Conservation (phyloP, 2,888 invertebrate species). For the Leucophenga maculata region DNA sequence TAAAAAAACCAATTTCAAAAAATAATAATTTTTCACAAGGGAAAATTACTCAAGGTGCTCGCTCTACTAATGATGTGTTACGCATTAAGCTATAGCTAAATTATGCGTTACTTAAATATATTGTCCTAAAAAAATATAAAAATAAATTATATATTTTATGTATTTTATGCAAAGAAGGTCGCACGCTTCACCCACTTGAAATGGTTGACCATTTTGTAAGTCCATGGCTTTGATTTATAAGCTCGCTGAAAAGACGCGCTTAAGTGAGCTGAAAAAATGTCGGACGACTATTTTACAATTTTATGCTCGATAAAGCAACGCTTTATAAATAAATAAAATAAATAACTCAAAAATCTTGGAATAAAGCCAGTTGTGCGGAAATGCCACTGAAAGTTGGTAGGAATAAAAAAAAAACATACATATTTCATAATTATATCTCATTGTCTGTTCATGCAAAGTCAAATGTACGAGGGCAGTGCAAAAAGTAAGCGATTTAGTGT, state of each 20-base stretch:
- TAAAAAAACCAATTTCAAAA: not conserved
- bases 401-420: not conserved
- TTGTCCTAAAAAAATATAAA: slow-evolving; percentile 24
- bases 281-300: not conserved
- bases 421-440: slow-evolving; percentile 10
- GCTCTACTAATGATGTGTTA: not conserved
- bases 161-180: not conserved
- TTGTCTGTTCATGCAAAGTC: not conserved
- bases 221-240: not conserved
- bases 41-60: slow-evolving; percentile 19
- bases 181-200: not conserved
- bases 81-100: slow-evolving; percentile 19
- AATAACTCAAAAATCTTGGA: not conserved
- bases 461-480: no score
- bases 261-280: not conserved
- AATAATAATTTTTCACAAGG: slow-evolving; percentile 1
- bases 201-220: no score
- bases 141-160: slow-evolving; percentile 12
- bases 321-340: not conserved
- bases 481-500: no score
- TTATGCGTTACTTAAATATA: slow-evolving; percentile 43
- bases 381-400: no score
- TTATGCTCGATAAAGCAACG: slow-evolving; percentile 14
- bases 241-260: slow-evolving; percentile 1
- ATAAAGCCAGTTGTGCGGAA: no score